phyloP scores from a whole-genome alignment of 2,888 invertebrate genomes.

The Eudemis profundana region DNA sequence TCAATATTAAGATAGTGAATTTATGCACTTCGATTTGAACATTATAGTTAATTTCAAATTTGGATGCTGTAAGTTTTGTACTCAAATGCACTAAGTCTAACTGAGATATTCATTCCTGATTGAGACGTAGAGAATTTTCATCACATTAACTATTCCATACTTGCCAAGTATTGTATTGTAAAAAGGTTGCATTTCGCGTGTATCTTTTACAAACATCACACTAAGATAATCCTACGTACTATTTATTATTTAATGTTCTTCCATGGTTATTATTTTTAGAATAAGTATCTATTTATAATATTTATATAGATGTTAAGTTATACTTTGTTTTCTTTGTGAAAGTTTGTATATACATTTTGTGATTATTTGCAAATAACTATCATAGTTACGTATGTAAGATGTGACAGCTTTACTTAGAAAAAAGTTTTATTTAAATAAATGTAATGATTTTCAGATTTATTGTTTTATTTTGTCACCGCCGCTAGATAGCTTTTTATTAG shows the following conservation, averaged over 20 bases:
- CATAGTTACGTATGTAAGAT: slow-evolving; percentile 71
- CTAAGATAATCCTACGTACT: slow-evolving; percentile 71
- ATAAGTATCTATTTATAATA: slow-evolving; percentile 70
- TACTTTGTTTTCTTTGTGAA: slow-evolving; percentile 66
- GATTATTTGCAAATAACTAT: slow-evolving; percentile 75
- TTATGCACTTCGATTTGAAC: slow-evolving; percentile 29
- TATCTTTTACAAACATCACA: slow-evolving; percentile 61
- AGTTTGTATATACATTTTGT: slow-evolving; percentile 76
- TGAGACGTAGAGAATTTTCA: slow-evolving; percentile 39
- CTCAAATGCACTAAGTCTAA: slow-evolving; percentile 28
- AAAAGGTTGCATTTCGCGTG: slow-evolving; percentile 62
- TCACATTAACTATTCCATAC: slow-evolving; percentile 60
- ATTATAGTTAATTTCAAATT: slow-evolving; percentile 6
- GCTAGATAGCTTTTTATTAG: slow-evolving; percentile 61
- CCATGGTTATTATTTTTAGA: slow-evolving; percentile 55
- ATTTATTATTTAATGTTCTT: slow-evolving; percentile 54
- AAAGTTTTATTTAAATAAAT: slow-evolving; percentile 81
- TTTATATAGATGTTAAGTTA: slow-evolving; percentile 68
- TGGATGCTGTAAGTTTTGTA: slow-evolving; percentile 33
- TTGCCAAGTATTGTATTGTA: slow-evolving; percentile 71
- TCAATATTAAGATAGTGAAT: slow-evolving; percentile 23
- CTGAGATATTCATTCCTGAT: slow-evolving; percentile 47
- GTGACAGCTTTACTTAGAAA: slow-evolving; percentile 84
- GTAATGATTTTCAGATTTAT: slow-evolving; percentile 70
- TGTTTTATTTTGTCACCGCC: slow-evolving; percentile 65